Base-by-base conservation (phyloP, 2,888 invertebrate species). In the Lasioglossum zephyrum region DNA sequence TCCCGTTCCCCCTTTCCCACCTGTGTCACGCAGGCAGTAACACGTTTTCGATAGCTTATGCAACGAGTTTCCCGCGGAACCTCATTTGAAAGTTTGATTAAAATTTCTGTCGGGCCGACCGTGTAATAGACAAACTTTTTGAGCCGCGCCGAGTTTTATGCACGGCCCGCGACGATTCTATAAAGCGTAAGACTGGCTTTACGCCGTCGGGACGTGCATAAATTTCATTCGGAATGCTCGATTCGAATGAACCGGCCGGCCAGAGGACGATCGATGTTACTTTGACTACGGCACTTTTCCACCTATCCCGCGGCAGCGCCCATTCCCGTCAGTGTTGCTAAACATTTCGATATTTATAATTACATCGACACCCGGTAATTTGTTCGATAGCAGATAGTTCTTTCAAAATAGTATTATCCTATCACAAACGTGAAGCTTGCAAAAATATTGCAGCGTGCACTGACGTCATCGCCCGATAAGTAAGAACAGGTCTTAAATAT, bases 31-130 rank as follows among this genome's bases (percentile, higher is more conserved):
- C 82, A 80, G 79, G 75, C 84, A 84, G 90, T 86, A 87, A 91
- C 84, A 83, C 79, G 87, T 87, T 84, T 81, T 85, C 88, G 88
- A 90, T 87, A 82, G 88, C 90, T 90, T 87, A 85, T 90, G 87
- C 72, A 74, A 73, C 60, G 83, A 82, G 89, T 89, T 88, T 75
- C 76, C 84, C 41, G 82, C 89, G 76, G 79, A 91, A 91, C 69
- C 86, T 91, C 90, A 90, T 91, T 91, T 90, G 90, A 91, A 91
- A 91, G 91, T 91, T 91, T 91, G 90, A 91, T 91, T 91, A 91
- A 91, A 91, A 90, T 91, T 90, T 90, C 89, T 79, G 57, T 73
- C 84, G 83, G 63, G 63, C 84, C 84, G 82, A 72, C 80, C 78
- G 39, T 87, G 76, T 85, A 84, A 87, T 88, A 84, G 90, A 86